Evolutionary conservation across 2,113 vertebrate genomes (phyloP).

Genomic region (Dipodomys stephensi): DNA sequence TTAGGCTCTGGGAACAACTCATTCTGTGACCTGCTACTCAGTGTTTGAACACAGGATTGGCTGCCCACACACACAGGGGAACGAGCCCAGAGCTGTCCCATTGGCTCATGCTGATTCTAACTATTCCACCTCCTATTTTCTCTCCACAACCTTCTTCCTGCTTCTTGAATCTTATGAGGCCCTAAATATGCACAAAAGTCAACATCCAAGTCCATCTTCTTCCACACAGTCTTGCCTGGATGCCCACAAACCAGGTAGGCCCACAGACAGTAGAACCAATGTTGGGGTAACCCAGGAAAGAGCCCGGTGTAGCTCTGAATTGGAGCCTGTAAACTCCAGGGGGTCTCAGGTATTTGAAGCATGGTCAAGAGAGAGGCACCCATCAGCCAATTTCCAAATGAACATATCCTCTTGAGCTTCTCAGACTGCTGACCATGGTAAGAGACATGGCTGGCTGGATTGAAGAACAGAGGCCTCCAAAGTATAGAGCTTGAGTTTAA

Average conservation of each 20-base stretch:
- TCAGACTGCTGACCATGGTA: background rate
- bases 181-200: background rate
- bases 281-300: background rate
- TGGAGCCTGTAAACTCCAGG: background rate
- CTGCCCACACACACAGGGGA: background rate
- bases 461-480: background rate
- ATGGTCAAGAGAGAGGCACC: background rate
- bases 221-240: background rate
- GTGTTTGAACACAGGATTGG: background rate
- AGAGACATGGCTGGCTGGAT: background rate
- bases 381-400: background rate
- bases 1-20: background rate
- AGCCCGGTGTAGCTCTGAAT: background rate
- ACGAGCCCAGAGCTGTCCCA: background rate
- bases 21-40: background rate
- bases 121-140: background rate
- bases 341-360: background rate
- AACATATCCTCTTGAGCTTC: background rate
- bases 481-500: background rate
- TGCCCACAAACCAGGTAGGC: background rate
- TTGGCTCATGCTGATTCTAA: rapidly evolving
- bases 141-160: background rate
- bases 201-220: background rate
- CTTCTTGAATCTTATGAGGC: background rate
- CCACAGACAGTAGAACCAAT: rapidly evolving